A percentile compares a stretch with the other conserved stretches of the same genome.
Evolutionary conservation across 2,888 invertebrate species (phyloP).

Genomic region (Thymelicus lineola): DNA sequence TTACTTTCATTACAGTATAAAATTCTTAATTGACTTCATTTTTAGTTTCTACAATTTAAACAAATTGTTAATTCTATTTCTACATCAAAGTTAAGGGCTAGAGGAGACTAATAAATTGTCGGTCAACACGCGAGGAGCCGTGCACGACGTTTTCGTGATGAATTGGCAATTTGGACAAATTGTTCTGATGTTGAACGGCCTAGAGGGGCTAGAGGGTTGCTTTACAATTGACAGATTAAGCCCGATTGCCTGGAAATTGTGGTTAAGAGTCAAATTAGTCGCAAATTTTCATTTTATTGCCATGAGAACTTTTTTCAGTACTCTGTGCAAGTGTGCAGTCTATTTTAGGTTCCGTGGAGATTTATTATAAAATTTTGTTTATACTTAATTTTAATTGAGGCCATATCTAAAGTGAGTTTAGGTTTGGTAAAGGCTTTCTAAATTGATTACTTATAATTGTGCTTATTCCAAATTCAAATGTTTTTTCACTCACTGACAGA

Average conservation of each 20-base stretch:
- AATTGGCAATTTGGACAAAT: slow-evolving; percentile 52
- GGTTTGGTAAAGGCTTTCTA: too few species aligned
- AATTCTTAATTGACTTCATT: neutral
- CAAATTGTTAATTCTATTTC: slow-evolving; percentile 2
- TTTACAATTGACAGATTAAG: slow-evolving; percentile 34
- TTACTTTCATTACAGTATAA: too few species aligned
- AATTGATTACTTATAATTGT: too few species aligned
- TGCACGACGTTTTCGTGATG: slow-evolving; percentile 41
- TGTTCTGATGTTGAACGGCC: slow-evolving; percentile 43
- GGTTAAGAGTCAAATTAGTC: slow-evolving; percentile 17
- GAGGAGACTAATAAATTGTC: slow-evolving; percentile 44
- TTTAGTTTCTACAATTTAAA: slow-evolving; percentile 14
- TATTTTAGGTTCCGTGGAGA: too few species aligned
- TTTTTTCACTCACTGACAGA: too few species aligned
- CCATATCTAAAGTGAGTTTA: too few species aligned
- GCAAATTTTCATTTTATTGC: slow-evolving; percentile 5
- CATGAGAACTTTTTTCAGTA: neutral
- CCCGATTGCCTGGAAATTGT: slow-evolving; percentile 40
- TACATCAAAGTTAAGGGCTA: slow-evolving; percentile 17
- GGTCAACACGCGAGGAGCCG: slow-evolving; percentile 46
- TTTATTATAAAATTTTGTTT: neutral
- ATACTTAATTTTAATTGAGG: too few species aligned
- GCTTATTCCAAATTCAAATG: too few species aligned
- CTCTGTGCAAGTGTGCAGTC: too few species aligned
- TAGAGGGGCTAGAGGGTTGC: slow-evolving; percentile 17